Base-by-base conservation (phyloP, 2,888 invertebrate species). In the Hypomecis atomaria region DNA sequence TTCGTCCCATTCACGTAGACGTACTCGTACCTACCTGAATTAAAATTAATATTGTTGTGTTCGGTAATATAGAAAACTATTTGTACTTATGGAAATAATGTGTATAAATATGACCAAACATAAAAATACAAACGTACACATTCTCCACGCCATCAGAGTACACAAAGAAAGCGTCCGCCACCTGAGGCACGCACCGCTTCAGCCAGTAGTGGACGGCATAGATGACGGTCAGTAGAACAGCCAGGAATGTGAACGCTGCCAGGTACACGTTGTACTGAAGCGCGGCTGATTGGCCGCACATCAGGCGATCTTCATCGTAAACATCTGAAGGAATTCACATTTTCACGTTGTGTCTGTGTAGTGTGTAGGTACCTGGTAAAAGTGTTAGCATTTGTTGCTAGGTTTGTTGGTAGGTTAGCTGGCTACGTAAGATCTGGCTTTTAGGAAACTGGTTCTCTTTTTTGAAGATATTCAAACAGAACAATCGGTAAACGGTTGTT, bases 161-260 rank as follows among this genome's bases (percentile, higher is more conserved):
- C 7, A 92, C 76, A 74, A 92, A 92, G 75, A 92, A 92, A 0
- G 92, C 92, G 6, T 88, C 83, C 0, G 92, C 90, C 0, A 92
- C 91, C 67, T 78, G 81, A 11, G 92, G 90, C 54, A 92, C 86
- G 67, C 90, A 92, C 71, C 89, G 79, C 65, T 82, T 83, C 8
- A 92, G 79, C 92, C 92, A 92, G 72, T 92, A 91, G 64, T 89
- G 84, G 1, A 88, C 76, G 0, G 81, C 81, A 72, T 88, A 92
- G 0, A 88, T 66, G 34, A 82, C 5, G 0, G 89, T 89, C 6
- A 89, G 76, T 4, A 92, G 66, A 0, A 89, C 79, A 0, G 84
- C 84, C 5, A 91, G 70, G 60, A 89, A 86, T 0, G 87, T 86
- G 67, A 87, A 70, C 0, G 90, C 87, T 0, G 89, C 89, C 10